A percentile compares a stretch with the other conserved stretches of the same genome.
These are phyloP conservation scores for Oxyura jamaicensis DNA, from an alignment of 2,113 vertebrate species.

Conservation along the genomic window DNA sequence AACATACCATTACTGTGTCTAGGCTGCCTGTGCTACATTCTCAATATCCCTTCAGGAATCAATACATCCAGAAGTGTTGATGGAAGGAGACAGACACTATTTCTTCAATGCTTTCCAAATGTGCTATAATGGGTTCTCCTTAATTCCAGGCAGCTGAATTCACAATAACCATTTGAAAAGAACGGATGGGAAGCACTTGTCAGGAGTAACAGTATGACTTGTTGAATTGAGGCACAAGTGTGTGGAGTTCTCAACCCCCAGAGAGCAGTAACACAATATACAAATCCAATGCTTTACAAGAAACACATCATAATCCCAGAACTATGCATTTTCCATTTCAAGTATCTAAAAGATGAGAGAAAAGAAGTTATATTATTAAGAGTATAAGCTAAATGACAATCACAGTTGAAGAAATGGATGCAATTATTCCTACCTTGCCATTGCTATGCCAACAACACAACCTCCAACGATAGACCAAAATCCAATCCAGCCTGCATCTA, in stretches of 20 bases:
- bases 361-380: neutral
- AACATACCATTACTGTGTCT: neutral
- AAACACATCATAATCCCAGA: neutral
- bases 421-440: conserved; percentile 87
- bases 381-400: conserved; percentile 12
- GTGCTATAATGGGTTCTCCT: neutral
- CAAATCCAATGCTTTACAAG: neutral
- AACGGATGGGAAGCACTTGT: neutral
- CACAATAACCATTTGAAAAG: neutral
- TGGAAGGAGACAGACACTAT: neutral
- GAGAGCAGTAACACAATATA: neutral
- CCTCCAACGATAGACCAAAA: conserved; percentile 97
- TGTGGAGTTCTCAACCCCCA: neutral
- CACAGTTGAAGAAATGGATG: neutral
- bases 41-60: neutral
- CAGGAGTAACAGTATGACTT: neutral
- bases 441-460: conserved; percentile 93
- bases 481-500: conserved; percentile 97
- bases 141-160: neutral
- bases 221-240: neutral
- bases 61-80: neutral
- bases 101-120: conserved; percentile 31
- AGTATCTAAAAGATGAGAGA: neutral
- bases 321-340: neutral
- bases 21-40: neutral